A percentile compares a stretch with the other conserved stretches of the same genome.
Evolutionary conservation across 2,888 invertebrate species (phyloP).

Genomic region (Empis stercorea): DNA sequence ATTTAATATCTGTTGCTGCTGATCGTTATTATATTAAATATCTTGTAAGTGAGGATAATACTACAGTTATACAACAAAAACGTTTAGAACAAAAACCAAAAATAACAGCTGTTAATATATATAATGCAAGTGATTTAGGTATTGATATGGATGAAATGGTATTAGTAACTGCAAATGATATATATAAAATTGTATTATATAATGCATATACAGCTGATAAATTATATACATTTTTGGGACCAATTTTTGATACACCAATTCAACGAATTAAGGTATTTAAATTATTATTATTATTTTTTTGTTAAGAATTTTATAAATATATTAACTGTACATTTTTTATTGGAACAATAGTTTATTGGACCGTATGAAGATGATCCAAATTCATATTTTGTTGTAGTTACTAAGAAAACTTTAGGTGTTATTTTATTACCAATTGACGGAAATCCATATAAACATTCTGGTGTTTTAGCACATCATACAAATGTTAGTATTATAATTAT

Average conservation of each 20-base stretch:
- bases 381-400: constrained; percentile 4
- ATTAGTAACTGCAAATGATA: constrained; percentile 14
- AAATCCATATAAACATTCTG: constrained; percentile 55
- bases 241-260: constrained; percentile 52
- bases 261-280: constrained; percentile 32
- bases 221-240: constrained; percentile 51
- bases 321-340: background rate
- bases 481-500: constrained; percentile 37
- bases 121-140: constrained; percentile 2
- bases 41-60: background rate
- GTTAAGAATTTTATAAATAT: no score
- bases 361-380: background rate
- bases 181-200: constrained; percentile 57
- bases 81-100: constrained; percentile 42
- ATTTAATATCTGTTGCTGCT: constrained; percentile 43
- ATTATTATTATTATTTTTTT: background rate
- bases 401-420: constrained; percentile 44
- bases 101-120: constrained; percentile 24
- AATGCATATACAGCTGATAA: constrained; percentile 51
- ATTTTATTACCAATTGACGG: constrained; percentile 59
- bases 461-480: constrained; percentile 50
- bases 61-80: constrained; percentile 1
- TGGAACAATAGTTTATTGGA: background rate
- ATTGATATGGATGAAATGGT: constrained; percentile 3
- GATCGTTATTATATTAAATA: constrained; percentile 34